Percentiles rank a stretch among this genome's conserved stretches.
These are phyloP conservation scores for Gymnarchus niloticus DNA, from an alignment of 2,113 vertebrate species.

Conservation along the genomic window DNA sequence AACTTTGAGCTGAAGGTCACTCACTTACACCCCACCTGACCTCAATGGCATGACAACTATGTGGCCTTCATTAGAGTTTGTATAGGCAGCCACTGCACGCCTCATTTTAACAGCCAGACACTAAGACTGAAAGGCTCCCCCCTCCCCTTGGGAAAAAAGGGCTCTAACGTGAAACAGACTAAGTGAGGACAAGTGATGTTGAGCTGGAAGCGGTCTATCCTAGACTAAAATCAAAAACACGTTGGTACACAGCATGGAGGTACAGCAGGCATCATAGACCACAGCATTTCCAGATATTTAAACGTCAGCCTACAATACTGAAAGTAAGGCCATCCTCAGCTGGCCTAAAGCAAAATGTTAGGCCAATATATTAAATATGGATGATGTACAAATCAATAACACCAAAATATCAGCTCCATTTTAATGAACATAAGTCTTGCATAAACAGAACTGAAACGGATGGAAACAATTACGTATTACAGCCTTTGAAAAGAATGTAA, in stretches of 20 bases:
- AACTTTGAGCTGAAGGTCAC: too few relatives aligned
- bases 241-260: neutral
- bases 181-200: too few relatives aligned
- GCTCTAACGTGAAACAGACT: neutral
- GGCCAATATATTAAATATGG: neutral
- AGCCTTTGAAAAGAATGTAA: constrained; percentile 10
- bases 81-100: neutral
- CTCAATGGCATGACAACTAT: neutral
- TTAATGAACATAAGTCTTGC: neutral
- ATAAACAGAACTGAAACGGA: constrained; percentile 11
- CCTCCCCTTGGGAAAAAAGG: neutral
- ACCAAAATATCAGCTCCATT: neutral
- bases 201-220: too few relatives aligned
- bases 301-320: neutral
- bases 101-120: neutral
- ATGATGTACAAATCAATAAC: neutral
- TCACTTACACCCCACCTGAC: too few relatives aligned
- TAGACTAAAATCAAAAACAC: neutral
- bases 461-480: constrained; percentile 22
- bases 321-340: neutral
- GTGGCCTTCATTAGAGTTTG: neutral
- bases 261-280: neutral
- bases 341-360: neutral
- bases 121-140: neutral
- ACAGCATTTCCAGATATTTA: neutral